Evolutionary conservation across 2,113 vertebrate genomes (phyloP).

Genomic region (Piprites chloris): DNA sequence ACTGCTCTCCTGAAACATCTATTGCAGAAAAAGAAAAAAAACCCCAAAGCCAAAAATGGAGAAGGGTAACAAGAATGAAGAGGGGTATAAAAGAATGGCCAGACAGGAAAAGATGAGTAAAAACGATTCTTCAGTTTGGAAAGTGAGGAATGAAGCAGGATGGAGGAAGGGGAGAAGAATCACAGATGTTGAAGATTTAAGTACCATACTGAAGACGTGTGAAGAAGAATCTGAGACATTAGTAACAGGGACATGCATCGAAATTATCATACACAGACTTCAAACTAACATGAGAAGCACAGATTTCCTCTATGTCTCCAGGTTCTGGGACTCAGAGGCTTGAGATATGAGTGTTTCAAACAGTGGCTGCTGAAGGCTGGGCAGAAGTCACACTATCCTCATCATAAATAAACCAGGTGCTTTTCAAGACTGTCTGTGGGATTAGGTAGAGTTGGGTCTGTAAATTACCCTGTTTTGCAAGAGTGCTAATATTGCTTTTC

Average conservation of each 20-base stretch:
- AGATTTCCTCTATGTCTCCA: neutral
- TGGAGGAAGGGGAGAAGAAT: neutral
- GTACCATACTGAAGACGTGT: neutral
- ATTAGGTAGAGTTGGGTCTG: neutral
- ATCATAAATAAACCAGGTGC: neutral
- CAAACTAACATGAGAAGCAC: neutral
- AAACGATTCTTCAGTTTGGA: neutral
- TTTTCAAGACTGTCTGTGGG: neutral
- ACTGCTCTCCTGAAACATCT: neutral
- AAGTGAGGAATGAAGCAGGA: neutral
- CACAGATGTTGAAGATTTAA: neutral
- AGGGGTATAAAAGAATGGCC: neutral
- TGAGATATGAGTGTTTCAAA: neutral
- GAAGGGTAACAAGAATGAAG: neutral
- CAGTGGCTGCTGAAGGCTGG: neutral
- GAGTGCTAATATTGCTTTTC: neutral
- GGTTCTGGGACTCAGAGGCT: neutral
- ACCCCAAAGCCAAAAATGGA: neutral
- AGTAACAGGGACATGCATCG: neutral
- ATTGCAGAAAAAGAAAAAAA: neutral
- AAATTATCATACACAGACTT: neutral
- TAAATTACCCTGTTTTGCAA: neutral
- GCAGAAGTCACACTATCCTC: neutral
- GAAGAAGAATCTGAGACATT: neutral
- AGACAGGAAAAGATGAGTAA: neutral